Evolutionary conservation across 2,113 vertebrate species (phyloP).

Genomic region (Burhinus oedicnemus): DNA sequence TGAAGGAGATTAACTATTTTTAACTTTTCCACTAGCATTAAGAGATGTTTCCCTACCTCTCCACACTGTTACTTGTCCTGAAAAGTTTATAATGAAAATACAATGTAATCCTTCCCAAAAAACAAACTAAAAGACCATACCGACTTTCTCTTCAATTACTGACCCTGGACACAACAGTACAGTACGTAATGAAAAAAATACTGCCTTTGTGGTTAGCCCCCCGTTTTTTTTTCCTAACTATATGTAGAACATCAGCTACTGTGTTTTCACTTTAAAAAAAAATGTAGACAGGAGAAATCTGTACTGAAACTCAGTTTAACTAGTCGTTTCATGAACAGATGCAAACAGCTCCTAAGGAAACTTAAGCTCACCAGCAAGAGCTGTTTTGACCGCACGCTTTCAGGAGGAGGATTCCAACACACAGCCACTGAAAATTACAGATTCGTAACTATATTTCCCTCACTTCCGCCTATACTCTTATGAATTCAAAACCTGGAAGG

Average conservation of each 20-base stretch:
- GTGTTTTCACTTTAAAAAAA: neutral
- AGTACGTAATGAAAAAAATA: neutral
- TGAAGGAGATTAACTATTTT: neutral
- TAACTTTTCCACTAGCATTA: neutral
- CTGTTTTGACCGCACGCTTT: neutral
- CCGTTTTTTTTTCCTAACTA: too few species aligned
- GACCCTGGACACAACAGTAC: neutral
- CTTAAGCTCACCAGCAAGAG: neutral
- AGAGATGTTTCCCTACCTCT: neutral
- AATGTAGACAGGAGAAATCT: neutral
- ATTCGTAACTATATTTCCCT: neutral
- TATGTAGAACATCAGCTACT: neutral
- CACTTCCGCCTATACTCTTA: neutral
- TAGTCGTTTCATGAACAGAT: neutral
- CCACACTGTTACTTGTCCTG: neutral
- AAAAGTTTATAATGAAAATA: neutral
- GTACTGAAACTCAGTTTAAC: neutral
- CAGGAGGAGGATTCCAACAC: neutral
- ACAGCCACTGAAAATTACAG: neutral
- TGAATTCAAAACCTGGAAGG: neutral
- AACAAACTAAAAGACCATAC: rapidly evolving
- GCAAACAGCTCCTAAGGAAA: conserved; percentile 2
- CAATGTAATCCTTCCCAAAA: neutral
- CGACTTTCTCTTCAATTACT: neutral
- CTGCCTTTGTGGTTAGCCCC: neutral